A percentile compares a stretch with the other conserved stretches of the same genome.
These are phyloP conservation scores for Microplitis manilae DNA, from an alignment of 2,888 invertebrate genomes.

Conservation along the genomic window DNA sequence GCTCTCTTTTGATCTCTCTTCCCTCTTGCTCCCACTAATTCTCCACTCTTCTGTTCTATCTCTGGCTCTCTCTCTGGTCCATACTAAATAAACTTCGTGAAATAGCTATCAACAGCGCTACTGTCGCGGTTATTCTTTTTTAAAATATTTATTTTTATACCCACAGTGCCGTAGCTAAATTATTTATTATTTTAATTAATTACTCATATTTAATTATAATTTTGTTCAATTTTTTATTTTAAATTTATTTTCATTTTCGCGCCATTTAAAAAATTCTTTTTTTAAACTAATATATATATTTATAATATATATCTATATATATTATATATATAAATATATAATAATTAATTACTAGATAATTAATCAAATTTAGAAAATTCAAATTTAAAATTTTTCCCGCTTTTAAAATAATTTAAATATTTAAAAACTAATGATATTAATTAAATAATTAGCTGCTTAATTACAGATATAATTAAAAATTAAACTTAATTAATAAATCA, in stretches of 20 bases:
- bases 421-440: too few species aligned
- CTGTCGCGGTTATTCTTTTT: neutral
- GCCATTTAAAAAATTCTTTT: too few species aligned
- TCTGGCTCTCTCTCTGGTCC: neutral
- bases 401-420: too few species aligned
- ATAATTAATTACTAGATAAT: too few species aligned
- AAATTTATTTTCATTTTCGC: neutral
- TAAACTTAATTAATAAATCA: too few species aligned
- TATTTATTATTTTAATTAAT: neutral
- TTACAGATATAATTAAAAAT: too few species aligned
- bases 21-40: neutral
- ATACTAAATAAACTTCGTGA: neutral
- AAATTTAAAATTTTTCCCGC: too few species aligned
- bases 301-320: too few species aligned
- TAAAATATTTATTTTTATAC: conserved; percentile 1
- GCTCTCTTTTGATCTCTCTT: neutral
- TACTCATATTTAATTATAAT: neutral
- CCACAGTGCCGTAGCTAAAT: neutral
- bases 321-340: too few species aligned
- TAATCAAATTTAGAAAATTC: too few species aligned
- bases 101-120: neutral
- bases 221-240: neutral
- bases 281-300: too few species aligned
- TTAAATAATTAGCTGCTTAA: too few species aligned
- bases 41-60: neutral